Evolutionary conservation across 1,140 invertebrate species (phyloP).

Genomic region (Papilio glaucus): DNA sequence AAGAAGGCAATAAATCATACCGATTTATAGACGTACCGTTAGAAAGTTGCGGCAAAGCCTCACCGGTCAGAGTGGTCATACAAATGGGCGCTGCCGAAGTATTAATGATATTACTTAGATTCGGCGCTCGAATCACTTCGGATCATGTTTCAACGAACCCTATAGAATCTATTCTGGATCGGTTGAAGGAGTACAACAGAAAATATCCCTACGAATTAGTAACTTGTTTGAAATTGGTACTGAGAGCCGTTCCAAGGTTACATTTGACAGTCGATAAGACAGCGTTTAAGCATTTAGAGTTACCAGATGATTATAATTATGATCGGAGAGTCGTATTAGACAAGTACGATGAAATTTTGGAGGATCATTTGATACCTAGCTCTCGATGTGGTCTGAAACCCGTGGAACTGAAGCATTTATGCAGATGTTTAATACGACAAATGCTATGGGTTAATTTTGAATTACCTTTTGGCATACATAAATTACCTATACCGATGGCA

Average conservation of each 20-base stretch:
- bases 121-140: slow-evolving; percentile 85
- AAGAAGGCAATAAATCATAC: slow-evolving; percentile 70
- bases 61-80: slow-evolving; percentile 87
- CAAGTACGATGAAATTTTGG: slow-evolving; percentile 85
- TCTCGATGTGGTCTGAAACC: slow-evolving; percentile 85
- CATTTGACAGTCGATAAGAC: slow-evolving; percentile 68
- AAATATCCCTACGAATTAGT: slow-evolving; percentile 87
- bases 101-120: slow-evolving; percentile 88
- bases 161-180: slow-evolving; percentile 85
- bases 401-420: slow-evolving; percentile 86
- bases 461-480: slow-evolving; percentile 88
- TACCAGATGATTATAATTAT: slow-evolving; percentile 76
- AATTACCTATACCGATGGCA: slow-evolving; percentile 85
- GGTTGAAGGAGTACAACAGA: slow-evolving; percentile 86
- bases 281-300: slow-evolving; percentile 59
- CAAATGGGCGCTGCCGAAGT: slow-evolving; percentile 89
- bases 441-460: slow-evolving; percentile 87
- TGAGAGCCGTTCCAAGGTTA: slow-evolving; percentile 85
- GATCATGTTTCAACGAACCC: slow-evolving; percentile 80
- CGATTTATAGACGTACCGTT: slow-evolving; percentile 91
- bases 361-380: slow-evolving; percentile 85
- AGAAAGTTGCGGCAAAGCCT: slow-evolving; percentile 88
- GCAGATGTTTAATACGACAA: slow-evolving; percentile 87
- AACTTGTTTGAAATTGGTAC: slow-evolving; percentile 86
- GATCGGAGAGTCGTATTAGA: slow-evolving; percentile 84